Evolutionary conservation across 2,888 invertebrate species (phyloP), one percentile per base, ranked within the genome.

Genomic region (Hoplodrina ambigua): DNA sequence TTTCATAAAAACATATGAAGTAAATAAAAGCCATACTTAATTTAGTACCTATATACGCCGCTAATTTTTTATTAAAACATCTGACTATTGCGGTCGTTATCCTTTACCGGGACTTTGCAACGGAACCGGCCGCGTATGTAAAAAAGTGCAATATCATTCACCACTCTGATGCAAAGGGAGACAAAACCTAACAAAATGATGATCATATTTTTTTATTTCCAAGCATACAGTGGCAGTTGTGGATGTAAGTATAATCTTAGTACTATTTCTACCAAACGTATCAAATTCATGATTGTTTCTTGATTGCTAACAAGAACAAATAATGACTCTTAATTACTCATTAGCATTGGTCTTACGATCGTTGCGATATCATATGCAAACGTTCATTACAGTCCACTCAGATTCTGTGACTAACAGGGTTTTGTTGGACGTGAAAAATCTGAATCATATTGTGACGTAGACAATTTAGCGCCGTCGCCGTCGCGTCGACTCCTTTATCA

Each of bases 371-470:
- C 73, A 74, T 73, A 41, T 37, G 64, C 63, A 72, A 78, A 82
- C 72, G 44, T 58, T 37, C 56, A 61, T 66, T 72, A 69, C 19
- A 60, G 41, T 69, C 60, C 65, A 79, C 59, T 55, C 57, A 62
- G 44, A 66, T 69, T 52, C 41, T 60, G 19, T 80, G 81, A 81
- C 81, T 81, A 72, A 81, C 52, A 25, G 57, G 66, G 56, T 72
- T 71, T 81, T 68, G 41, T 56, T 53, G 69, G 56, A 64, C 71
- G 63, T 75, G 30, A 74, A 58, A 70, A 53, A 30, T 52, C 63
- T 80, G 80, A 80, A 58, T 80, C 80, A 80, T 66, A 33, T 8
- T 41, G 57, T 80, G 80, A 80, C 80, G 80, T 80, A 58, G 67
- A 19, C 19, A 20, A 56, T 56, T 72, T 46, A 67, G 37, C 41